Percentiles rank a stretch among this genome's conserved stretches.
These are phyloP conservation scores for Pogonus chalceus DNA, from an alignment of 1,140 invertebrate genomes.

Conservation along the genomic window DNA sequence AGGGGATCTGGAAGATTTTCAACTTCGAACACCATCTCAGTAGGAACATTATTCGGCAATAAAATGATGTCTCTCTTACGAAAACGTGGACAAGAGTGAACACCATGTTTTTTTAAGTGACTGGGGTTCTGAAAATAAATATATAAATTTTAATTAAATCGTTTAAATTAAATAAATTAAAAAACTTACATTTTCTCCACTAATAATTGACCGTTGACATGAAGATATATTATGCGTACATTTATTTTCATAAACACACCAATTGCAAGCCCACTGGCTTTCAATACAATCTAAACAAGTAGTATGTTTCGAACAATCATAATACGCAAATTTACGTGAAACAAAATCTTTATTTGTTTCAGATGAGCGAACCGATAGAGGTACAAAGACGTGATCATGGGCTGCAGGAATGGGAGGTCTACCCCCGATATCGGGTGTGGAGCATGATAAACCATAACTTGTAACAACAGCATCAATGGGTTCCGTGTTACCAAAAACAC, in stretches of 20 bases:
- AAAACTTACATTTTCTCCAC: conserved; percentile 62
- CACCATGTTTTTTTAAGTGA: conserved; percentile 60
- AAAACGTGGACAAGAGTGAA: conserved; percentile 71
- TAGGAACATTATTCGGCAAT: conserved; percentile 77
- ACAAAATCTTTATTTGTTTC: conserved; percentile 96
- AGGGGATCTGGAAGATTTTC: conserved; percentile 83
- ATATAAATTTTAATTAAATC: too few relatives aligned
- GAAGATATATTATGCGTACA: conserved; percentile 79
- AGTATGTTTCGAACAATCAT: conserved; percentile 81
- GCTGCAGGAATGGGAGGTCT: conserved; percentile 70
- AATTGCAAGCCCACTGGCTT: conserved; percentile 85
- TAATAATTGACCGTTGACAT: conserved; percentile 74
- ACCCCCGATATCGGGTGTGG: conserved; percentile 65
- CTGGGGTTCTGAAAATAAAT: conserved; percentile 52
- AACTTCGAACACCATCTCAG: conserved; percentile 78
- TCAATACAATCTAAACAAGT: conserved; percentile 79
- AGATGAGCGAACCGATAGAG: conserved; percentile 83
- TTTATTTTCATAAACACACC: conserved; percentile 93
- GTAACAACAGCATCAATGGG: conserved; percentile 80
- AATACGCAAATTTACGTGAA: conserved; percentile 85
- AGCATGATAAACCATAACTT: conserved; percentile 69
- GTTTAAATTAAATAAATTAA: conserved; percentile 12
- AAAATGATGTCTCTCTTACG: conserved; percentile 54
- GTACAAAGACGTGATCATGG: conserved; percentile 82
- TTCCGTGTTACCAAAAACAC: conserved; percentile 78